Evolutionary conservation across 2,113 vertebrate species (phyloP).

Genomic region (Paramisgurnus dabryanus): DNA sequence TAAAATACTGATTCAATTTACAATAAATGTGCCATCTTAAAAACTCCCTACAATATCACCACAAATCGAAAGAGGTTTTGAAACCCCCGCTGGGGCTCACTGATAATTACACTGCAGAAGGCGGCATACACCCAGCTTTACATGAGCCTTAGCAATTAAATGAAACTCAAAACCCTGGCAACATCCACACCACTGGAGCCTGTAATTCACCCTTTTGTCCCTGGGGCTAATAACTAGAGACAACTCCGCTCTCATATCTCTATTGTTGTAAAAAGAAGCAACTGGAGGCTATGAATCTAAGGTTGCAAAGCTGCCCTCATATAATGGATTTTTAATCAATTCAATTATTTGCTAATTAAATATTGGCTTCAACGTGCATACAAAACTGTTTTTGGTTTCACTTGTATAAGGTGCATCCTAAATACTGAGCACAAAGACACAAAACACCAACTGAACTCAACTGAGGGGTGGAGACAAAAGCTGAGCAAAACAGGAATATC

Average conservation of each 20-base stretch:
- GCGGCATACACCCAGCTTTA: slow-evolving; percentile 1
- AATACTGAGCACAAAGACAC: too few relatives aligned
- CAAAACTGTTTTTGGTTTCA: too few relatives aligned
- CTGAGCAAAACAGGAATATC: too few relatives aligned
- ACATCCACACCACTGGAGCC: slow-evolving; percentile 3
- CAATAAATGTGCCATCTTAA: too few relatives aligned
- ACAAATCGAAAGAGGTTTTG: neutral
- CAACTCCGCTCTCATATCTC: neutral
- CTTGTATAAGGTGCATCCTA: too few relatives aligned
- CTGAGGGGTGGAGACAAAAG: too few relatives aligned
- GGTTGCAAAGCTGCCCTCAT: slow-evolving; percentile 1
- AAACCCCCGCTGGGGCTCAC: neutral
- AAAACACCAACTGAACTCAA: too few relatives aligned
- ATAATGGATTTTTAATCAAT: neutral
- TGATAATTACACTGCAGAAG: neutral
- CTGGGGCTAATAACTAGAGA: slow-evolving; percentile 11
- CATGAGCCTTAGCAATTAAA: slow-evolving; percentile 33
- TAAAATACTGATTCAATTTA: too few relatives aligned
- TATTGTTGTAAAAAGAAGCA: slow-evolving; percentile 32
- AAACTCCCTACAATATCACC: neutral
- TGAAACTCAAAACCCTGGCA: slow-evolving; percentile 36
- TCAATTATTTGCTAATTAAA: neutral
- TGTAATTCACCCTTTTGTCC: neutral
- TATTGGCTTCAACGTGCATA: too few relatives aligned
- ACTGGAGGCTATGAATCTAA: slow-evolving; percentile 1